Evolutionary conservation across 2,888 invertebrate species (phyloP).

Genomic region (Pristionchus japonicus): DNA sequence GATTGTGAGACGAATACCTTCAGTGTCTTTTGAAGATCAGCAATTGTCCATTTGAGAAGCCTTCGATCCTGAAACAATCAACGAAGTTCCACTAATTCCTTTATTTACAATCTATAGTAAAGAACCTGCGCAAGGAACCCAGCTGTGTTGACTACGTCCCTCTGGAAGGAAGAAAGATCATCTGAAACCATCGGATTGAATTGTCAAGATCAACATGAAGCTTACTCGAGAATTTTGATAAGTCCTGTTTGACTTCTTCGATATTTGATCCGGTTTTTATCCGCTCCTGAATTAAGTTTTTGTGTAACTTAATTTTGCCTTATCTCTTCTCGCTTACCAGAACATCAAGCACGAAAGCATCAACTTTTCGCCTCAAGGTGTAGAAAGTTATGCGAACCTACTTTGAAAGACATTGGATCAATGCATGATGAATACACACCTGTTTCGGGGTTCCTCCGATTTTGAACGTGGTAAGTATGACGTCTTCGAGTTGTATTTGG

Average conservation of each 20-base stretch:
- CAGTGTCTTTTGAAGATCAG: neutral
- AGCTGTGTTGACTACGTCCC: neutral
- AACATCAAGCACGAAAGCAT: neutral
- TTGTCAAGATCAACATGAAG: no score
- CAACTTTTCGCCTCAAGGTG: neutral
- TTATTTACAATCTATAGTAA: neutral
- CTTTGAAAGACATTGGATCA: neutral
- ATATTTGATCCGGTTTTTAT: neutral
- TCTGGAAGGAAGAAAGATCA: neutral
- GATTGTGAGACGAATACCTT: neutral
- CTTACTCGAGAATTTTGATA: neutral
- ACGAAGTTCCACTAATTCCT: no score
- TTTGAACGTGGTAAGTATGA: neutral
- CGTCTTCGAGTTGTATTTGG: neutral
- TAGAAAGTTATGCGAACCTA: neutral
- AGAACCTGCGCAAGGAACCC: neutral
- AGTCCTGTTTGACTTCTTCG: neutral
- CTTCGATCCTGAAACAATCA: neutral
- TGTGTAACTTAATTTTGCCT: no score
- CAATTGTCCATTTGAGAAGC: neutral
- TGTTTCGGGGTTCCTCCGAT: neutral
- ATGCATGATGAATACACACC: neutral
- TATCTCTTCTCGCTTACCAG: neutral
- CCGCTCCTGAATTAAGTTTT: neutral
- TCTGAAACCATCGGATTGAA: neutral